These are phyloP conservation scores for Gymnothorax reevesii DNA, from an alignment of 2,797 vertebrate genomes.

Conservation along the genomic window DNA sequence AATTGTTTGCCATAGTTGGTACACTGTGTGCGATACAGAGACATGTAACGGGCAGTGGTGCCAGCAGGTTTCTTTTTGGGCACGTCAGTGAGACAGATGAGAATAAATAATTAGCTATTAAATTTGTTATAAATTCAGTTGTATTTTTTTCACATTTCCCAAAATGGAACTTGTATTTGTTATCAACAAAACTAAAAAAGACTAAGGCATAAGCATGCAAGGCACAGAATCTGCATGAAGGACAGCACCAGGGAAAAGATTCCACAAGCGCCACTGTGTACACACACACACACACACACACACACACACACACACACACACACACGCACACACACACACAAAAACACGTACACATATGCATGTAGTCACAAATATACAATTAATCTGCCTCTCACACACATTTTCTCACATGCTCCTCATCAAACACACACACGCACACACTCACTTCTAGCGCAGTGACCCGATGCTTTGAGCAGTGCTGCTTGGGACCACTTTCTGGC, in stretches of 20 bases:
- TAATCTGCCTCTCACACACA: background rate
- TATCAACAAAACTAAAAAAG: background rate
- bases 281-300: background rate
- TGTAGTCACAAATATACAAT: background rate
- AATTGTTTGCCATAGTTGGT: conserved; percentile 54
- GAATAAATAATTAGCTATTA: background rate
- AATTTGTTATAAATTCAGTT: background rate
- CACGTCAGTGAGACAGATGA: background rate
- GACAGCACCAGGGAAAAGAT: background rate
- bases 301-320: background rate
- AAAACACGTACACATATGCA: background rate
- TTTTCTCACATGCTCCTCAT: background rate
- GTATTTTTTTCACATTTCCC: background rate
- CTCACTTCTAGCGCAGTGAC: background rate
- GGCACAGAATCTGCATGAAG: background rate
- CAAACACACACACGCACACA: background rate
- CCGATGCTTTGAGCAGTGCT: background rate
- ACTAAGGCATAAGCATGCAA: no score
- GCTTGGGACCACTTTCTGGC: background rate
- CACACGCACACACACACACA: background rate
- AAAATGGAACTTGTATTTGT: background rate
- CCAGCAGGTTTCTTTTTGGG: no score
- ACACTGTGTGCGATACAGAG: conserved; percentile 56
- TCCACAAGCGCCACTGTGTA: background rate
- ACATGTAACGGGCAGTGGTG: background rate